Evolutionary conservation across 2,797 vertebrate species (phyloP).

Genomic region (Poeciliopsis infans): DNA sequence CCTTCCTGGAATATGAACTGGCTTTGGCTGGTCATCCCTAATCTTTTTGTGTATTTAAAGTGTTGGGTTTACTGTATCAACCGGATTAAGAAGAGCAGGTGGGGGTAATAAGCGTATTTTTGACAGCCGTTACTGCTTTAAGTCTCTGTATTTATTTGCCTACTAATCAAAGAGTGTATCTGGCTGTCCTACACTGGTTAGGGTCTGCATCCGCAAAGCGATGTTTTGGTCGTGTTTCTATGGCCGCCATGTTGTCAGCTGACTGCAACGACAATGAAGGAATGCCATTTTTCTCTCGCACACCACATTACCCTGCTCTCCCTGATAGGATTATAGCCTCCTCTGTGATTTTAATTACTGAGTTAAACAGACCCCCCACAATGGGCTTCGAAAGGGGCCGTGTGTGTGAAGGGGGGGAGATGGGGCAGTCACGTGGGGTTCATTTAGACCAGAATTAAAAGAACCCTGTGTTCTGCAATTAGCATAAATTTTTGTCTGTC

Average conservation of each 20-base stretch:
- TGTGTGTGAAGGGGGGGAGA: slow-evolving; percentile 24
- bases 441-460: slow-evolving; percentile 63
- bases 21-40: slow-evolving; percentile 40
- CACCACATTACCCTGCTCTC: slow-evolving; percentile 46
- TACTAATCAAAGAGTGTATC: slow-evolving; percentile 27
- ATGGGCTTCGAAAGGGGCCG: slow-evolving; percentile 47
- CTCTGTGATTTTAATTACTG: slow-evolving; percentile 79
- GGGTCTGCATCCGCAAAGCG: not conserved
- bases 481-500: slow-evolving; percentile 34
- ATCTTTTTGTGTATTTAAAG: slow-evolving; percentile 68
- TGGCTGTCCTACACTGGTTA: not conserved
- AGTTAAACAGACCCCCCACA: slow-evolving; percentile 79
- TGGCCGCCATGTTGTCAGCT: slow-evolving; percentile 49
- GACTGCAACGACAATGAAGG: slow-evolving; percentile 27
- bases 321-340: slow-evolving; percentile 80
- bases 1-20: slow-evolving; percentile 37
- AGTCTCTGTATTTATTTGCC: slow-evolving; percentile 59
- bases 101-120: slow-evolving; percentile 62
- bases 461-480: slow-evolving; percentile 64
- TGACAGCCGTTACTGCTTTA: slow-evolving; percentile 61
- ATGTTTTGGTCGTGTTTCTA: slow-evolving; percentile 6
- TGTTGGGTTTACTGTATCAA: slow-evolving; percentile 57
- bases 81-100: slow-evolving; percentile 28
- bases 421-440: slow-evolving; percentile 62
- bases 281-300: slow-evolving; percentile 33